Percentiles rank a stretch among this genome's conserved stretches.
phyloP scores from a whole-genome alignment of 2,113 vertebrate genomes.

The Laticauda colubrina region DNA sequence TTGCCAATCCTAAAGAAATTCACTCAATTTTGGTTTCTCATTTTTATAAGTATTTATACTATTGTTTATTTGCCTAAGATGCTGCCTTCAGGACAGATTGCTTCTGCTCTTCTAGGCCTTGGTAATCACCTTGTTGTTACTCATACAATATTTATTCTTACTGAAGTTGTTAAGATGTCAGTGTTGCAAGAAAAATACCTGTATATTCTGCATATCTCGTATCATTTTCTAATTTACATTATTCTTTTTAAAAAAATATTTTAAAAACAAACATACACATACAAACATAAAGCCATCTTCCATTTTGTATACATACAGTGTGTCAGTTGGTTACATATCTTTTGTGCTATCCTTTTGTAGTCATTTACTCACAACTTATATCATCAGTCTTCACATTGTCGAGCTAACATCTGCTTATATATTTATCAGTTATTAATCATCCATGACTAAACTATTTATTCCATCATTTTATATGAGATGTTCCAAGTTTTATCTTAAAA shows the following conservation, averaged over 20 bases:
- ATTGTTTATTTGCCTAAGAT: neutral
- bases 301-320: too few species aligned
- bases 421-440: too few species aligned
- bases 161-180: neutral
- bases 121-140: neutral
- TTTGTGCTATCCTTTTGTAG: too few species aligned
- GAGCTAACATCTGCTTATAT: too few species aligned
- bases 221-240: neutral
- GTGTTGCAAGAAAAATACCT: neutral
- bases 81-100: neutral
- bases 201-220: neutral
- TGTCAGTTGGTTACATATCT: too few species aligned
- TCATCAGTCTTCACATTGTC: too few species aligned
- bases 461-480: too few species aligned
- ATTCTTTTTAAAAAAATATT: neutral
- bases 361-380: too few species aligned
- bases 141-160: neutral
- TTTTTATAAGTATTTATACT: neutral
- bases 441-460: too few species aligned
- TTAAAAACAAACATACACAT: too few species aligned
- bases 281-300: too few species aligned
- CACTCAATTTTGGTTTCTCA: neutral
- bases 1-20: neutral
- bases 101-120: neutral
- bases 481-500: too few species aligned